Evolutionary conservation across 2,888 invertebrate species (phyloP), one percentile per base, ranked within the genome.

Genomic region (Halictus quadricinctus): DNA sequence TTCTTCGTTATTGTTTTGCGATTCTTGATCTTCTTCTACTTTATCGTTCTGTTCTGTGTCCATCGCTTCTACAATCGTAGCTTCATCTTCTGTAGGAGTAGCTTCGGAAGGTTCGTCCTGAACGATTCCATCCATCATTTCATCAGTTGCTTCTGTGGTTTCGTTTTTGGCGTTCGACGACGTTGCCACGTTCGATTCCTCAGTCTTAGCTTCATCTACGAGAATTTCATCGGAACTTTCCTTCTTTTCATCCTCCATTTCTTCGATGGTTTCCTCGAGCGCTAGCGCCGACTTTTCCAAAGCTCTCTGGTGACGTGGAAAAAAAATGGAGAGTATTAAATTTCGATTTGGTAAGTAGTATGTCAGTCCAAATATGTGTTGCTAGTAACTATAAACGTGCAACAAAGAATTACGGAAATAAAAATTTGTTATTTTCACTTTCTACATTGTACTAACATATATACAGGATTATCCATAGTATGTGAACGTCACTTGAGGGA

Each of bases 61-160:
- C 80, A 91, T 88, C 85, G 91, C 87, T 29, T 95, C 92, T 18
- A 94, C 94, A 88, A 91, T 60, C 90, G 90, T 36, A 88, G 92
- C 2, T 91, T 92, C 87, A 93, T 91, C 90, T 25, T 73, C 66
- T 43, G 92, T 91, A 70, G 90, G 91, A 0, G 95, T 92, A 1
- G 95, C 95, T 83, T 95, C 95, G 1, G 95, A 95, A 12, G 95
- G 95, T 0, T 95, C 95, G 88, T 95, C 95, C 73, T 92, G 92
- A 88, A 95, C 95, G 0, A 95, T 95, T 13, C 90, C 88, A 36
- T 91, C 91, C 13, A 92, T 91, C 21, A 93, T 92, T 7, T 95
- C 95, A 74, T 96, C 96, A 0, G 94, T 93, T 72, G 96, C 96
- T 13, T 95, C 95, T 87, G 95, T 95, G 85, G 95, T 95, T 36